Conservation (phyloP, 2,113 vertebrate genomes). For the Callipepla squamata region DNA sequence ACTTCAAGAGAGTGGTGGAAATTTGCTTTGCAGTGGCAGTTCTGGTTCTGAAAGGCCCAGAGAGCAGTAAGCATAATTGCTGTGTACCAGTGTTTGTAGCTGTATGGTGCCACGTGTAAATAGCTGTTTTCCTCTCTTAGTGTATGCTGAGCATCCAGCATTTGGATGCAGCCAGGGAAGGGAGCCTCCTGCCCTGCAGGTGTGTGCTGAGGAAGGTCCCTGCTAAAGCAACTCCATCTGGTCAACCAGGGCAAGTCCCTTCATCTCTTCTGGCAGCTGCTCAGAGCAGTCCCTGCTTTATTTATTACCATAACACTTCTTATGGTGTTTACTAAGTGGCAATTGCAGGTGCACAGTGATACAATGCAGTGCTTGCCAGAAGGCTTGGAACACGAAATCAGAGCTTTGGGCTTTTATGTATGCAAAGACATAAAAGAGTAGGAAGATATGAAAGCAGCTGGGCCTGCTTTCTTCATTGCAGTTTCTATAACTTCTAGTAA, state of each 20-base stretch:
- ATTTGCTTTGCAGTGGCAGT: fast-evolving
- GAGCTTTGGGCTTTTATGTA: background rate
- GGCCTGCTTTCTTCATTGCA: background rate
- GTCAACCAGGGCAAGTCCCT: background rate
- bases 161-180: background rate
- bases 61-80: background rate
- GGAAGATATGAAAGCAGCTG: background rate
- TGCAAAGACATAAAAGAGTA: background rate
- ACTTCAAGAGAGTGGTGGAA: background rate
- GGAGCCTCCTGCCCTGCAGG: background rate
- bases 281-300: background rate
- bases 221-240: background rate
- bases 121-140: background rate
- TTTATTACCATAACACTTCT: background rate
- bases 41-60: background rate
- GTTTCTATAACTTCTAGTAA: background rate
- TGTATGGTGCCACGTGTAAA: background rate
- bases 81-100: fast-evolving
- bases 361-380: background rate
- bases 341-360: background rate
- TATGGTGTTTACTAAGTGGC: background rate
- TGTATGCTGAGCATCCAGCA: background rate
- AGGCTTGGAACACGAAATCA: background rate
- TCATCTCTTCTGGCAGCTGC: background rate
- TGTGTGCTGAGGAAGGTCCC: fast-evolving